Conservation (phyloP, 2,797 vertebrate genomes). For the Parambassis ranga region DNA sequence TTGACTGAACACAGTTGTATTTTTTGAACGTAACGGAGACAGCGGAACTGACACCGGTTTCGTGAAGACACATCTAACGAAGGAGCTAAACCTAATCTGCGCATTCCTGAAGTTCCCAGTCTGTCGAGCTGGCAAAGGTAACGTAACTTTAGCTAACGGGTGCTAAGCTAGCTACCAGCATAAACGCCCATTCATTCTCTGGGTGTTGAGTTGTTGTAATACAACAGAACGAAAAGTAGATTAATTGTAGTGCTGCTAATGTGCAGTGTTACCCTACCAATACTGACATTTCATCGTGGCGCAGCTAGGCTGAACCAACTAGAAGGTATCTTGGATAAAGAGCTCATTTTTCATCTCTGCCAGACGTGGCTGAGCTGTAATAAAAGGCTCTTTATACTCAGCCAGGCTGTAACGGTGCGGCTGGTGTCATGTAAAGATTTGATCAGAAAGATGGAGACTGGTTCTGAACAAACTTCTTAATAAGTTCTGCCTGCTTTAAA, state of each 20-base stretch:
- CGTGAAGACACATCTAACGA: not conserved
- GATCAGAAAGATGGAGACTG: no score
- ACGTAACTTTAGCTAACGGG: slow-evolving; percentile 6
- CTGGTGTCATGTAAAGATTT: no score
- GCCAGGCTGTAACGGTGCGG: slow-evolving; percentile 36
- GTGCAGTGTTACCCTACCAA: not conserved
- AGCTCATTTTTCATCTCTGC: not conserved
- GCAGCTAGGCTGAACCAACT: not conserved
- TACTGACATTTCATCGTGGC: not conserved
- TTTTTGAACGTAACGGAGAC: not conserved
- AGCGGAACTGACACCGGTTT: not conserved
- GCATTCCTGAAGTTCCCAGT: slow-evolving; percentile 34
- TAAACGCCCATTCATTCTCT: slow-evolving; percentile 30
- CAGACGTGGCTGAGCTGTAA: slow-evolving; percentile 39
- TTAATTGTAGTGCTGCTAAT: fast-evolving
- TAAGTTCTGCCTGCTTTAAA: no score
- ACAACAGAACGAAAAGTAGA: not conserved
- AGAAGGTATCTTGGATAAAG: not conserved
- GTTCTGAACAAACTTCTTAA: no score
- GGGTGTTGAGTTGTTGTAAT: not conserved
- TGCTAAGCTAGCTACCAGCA: not conserved
- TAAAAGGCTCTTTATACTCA: slow-evolving; percentile 60
- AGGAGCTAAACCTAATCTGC: slow-evolving; percentile 1
- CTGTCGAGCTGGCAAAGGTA: slow-evolving; percentile 69
- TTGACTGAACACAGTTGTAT: not conserved